Evolutionary conservation across 2,888 invertebrate species (phyloP), one percentile per base, ranked within the genome.

Genomic region (Cyclophora albipunctata): DNA sequence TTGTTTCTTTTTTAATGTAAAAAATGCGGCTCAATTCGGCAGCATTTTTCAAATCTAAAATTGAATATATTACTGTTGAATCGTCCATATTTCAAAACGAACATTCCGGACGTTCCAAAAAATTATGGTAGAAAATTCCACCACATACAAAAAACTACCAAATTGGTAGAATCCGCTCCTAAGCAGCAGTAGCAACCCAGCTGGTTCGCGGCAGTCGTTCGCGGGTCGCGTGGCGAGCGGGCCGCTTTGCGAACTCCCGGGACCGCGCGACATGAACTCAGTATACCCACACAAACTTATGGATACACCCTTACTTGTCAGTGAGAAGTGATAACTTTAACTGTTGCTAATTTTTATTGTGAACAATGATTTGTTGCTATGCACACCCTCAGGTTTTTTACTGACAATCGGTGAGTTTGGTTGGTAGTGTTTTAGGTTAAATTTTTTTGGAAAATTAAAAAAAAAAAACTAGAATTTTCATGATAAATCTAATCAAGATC

Each of bases 361-460:
- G 45, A 53, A 49, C 46, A 42, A 51, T 49, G 48, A 79, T 79
- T 67, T 69, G 73, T 73, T 79, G 73, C 82, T 73, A 84, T 84
- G 82, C 71, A 66, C 64, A 58, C 61, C 75, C 70, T 83, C 73
- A 81, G 81, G 79, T 81, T 77, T 86, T 85, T 84, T 85, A 86
- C 86, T 87, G 85, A 84, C 75, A 78, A 80, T 82, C 84, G 86
- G 87, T 87, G 67, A 85, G 87, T 84, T 60, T 20, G 34, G 34
- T 6, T 43, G 37, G 37, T 37, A 37, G 37, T 37, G 1, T 37
- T 37, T 2, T 37, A 2, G 5, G 37, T 37, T 37, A 2, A 20
- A 20, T 20, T 20, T 20, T 20, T 20, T 20, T 20, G 20, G 20
- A 20, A 20, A 20, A 20, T 20, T 20, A 20, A 20, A 20, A 20